These are phyloP conservation scores for Enteromius thamalakanensis DNA, from an alignment of 2,797 vertebrate species.

Conservation along the genomic window DNA sequence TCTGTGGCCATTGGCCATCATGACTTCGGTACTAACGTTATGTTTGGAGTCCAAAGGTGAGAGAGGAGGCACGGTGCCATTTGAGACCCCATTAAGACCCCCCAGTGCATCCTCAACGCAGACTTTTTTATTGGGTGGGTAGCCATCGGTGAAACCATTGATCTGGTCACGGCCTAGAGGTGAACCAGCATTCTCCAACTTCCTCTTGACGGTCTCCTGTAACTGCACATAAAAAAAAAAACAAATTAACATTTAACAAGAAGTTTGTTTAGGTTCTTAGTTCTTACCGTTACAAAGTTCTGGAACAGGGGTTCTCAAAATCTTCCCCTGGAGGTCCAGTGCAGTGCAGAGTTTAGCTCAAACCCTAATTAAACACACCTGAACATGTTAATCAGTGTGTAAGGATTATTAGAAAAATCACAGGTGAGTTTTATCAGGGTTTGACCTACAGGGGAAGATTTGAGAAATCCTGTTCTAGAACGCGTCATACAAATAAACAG, in stretches of 20 bases:
- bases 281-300: not conserved
- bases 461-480: too few species aligned
- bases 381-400: too few species aligned
- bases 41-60: conserved; percentile 87
- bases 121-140: conserved; percentile 87
- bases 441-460: too few species aligned
- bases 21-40: conserved; percentile 70
- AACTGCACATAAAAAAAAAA: conserved; percentile 74
- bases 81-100: conserved; percentile 78
- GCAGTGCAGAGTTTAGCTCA: too few species aligned
- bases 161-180: conserved; percentile 87
- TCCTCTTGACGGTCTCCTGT: conserved; percentile 94
- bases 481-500: too few species aligned
- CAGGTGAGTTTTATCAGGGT: too few species aligned
- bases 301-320: not conserved
- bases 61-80: conserved; percentile 80
- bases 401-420: too few species aligned
- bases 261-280: not conserved
- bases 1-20: conserved; percentile 80
- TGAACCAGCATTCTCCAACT: conserved; percentile 85
- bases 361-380: too few species aligned
- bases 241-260: not conserved
- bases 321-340: too few species aligned
- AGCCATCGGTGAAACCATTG: conserved; percentile 89
- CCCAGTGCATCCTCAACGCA: conserved; percentile 80